phyloP scores from a whole-genome alignment of 2,113 vertebrate species.

The Gallinago media region DNA sequence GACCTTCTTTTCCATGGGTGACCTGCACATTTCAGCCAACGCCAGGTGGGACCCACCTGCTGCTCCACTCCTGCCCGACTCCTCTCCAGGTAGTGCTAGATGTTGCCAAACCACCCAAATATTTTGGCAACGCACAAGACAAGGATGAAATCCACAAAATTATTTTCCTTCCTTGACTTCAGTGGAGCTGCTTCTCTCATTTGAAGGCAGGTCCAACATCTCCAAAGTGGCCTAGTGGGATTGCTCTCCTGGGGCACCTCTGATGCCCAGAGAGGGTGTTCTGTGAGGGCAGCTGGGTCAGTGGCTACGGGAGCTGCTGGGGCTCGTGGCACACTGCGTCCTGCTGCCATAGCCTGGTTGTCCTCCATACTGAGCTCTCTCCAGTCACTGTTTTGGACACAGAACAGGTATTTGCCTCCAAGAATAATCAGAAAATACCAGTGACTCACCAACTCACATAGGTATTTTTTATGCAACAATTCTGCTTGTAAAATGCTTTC shows the following conservation, averaged over 20 bases:
- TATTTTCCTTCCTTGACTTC: neutral
- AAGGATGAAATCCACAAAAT: neutral
- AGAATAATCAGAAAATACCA: neutral
- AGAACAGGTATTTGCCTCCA: neutral
- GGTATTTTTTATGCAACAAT: neutral
- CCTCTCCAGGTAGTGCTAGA: neutral
- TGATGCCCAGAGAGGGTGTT: neutral
- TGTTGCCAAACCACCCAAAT: neutral
- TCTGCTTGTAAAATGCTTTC: neutral
- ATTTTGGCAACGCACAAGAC: neutral
- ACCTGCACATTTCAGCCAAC: neutral
- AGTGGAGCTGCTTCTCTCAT: neutral
- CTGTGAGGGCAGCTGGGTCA: neutral
- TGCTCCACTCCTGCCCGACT: neutral
- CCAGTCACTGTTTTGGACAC: neutral
- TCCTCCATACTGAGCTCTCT: neutral
- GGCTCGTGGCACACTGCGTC: neutral
- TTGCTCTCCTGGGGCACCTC: neutral
- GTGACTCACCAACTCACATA: neutral
- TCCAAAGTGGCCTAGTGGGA: neutral
- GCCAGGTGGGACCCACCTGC: neutral
- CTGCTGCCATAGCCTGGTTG: neutral
- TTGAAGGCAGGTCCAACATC: neutral
- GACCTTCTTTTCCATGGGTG: neutral
- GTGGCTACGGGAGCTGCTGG: neutral